Conservation (phyloP, 2,113 vertebrate genomes). For the Onychostruthus taczanowskii region DNA sequence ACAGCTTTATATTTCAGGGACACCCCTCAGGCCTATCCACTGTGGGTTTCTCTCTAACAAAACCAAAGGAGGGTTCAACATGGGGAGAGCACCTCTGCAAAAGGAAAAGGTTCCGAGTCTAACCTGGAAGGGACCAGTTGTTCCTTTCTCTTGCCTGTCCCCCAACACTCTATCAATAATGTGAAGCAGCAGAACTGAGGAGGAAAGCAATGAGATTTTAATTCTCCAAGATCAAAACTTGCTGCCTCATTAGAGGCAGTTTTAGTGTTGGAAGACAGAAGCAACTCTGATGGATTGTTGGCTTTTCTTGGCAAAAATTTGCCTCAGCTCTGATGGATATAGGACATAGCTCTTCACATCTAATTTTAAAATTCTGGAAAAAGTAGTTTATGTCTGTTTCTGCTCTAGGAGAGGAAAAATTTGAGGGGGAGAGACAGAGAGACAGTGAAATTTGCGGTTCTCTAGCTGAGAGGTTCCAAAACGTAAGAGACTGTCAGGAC, state of each 20-base stretch:
- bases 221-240: background rate
- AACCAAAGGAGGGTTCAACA: background rate
- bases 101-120: background rate
- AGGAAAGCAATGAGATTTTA: background rate
- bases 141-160: background rate
- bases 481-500: background rate
- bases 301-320: conserved; percentile 6
- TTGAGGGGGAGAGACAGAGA: background rate
- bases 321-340: background rate
- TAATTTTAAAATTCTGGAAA: conserved; percentile 47
- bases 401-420: conserved; percentile 8
- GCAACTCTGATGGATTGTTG: background rate
- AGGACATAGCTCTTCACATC: background rate
- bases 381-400: background rate
- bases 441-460: background rate
- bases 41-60: background rate
- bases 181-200: background rate
- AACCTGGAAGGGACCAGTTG: background rate
- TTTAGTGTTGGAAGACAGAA: background rate
- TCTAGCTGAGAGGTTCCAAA: background rate
- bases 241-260: background rate
- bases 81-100: background rate
- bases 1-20: background rate
- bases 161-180: background rate
- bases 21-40: background rate